These are phyloP conservation scores for Acanthococcus lagerstroemiae DNA, from an alignment of 2,888 invertebrate species.

Conservation along the genomic window DNA sequence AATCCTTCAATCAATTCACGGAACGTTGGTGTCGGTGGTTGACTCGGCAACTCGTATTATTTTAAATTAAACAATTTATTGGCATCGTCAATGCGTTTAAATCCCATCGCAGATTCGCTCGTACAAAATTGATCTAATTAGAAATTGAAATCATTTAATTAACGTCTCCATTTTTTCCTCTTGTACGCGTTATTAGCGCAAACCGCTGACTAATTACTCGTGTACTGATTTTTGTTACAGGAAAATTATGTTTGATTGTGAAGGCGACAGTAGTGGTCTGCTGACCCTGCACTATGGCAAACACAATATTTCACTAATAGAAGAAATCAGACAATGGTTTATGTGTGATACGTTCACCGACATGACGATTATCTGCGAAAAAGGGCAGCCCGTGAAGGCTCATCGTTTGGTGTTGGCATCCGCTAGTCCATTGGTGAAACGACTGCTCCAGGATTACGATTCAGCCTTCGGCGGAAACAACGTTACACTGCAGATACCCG, in stretches of 20 bases:
- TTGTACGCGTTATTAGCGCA: no score
- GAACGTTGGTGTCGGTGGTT: no score
- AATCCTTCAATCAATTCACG: no score
- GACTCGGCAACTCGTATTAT: no score
- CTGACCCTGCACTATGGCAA: slow-evolving; percentile 87
- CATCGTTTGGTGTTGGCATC: slow-evolving; percentile 79
- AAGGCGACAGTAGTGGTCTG: slow-evolving; percentile 55
- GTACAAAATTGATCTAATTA: no score
- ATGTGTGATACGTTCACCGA: slow-evolving; percentile 77
- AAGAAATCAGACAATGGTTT: slow-evolving; percentile 81
- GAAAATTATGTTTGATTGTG: slow-evolving; percentile 42
- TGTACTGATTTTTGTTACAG: slow-evolving; percentile 16
- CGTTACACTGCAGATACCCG: slow-evolving; percentile 69
- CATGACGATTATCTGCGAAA: slow-evolving; percentile 71
- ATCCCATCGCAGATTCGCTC: no score
- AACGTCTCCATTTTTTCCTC: no score
- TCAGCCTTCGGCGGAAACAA: slow-evolving; percentile 44
- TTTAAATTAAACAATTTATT: no score
- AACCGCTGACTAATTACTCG: no score
- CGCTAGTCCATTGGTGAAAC: slow-evolving; percentile 74
- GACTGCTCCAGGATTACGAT: slow-evolving; percentile 60
- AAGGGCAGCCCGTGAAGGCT: slow-evolving; percentile 67
- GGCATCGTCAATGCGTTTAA: no score
- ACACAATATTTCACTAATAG: slow-evolving; percentile 84
- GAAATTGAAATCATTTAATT: no score